Conservation (phyloP, 1,140 invertebrate species). For the Caenorhabditis brenneri region DNA sequence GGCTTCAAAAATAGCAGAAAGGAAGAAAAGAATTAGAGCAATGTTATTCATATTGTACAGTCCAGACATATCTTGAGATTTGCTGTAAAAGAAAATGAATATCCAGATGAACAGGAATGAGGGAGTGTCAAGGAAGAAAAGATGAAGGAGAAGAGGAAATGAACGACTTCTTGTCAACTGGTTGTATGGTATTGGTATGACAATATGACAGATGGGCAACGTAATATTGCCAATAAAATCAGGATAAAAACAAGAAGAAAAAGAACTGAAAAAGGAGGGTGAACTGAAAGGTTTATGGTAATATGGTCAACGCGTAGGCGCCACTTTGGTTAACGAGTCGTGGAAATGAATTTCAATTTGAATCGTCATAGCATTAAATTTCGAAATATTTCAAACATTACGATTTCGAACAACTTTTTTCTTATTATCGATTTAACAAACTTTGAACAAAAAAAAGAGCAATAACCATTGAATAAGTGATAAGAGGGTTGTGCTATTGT, state of each 20-base stretch:
- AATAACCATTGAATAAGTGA: too few species aligned
- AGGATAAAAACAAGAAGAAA: neutral
- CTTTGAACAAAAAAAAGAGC: neutral
- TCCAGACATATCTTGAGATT: neutral
- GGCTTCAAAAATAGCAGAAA: neutral
- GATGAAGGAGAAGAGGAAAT: neutral
- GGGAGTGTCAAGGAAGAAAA: neutral
- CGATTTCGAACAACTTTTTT: neutral
- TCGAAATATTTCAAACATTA: slow-evolving; percentile 32
- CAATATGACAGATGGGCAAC: neutral
- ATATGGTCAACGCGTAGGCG: neutral
- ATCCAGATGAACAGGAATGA: slow-evolving; percentile 1
- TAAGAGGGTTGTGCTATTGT: neutral
- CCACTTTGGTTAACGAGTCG: neutral
- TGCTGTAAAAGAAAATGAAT: neutral
- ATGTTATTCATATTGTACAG: neutral
- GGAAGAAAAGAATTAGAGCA: neutral
- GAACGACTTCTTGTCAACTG: neutral
- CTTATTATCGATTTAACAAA: neutral
- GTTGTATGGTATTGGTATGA: neutral
- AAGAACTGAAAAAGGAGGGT: neutral
- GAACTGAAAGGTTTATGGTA: slow-evolving; percentile 11
- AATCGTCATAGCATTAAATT: slow-evolving; percentile 4
- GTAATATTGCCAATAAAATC: neutral
- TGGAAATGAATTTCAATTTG: neutral